Percentiles rank a stretch among this genome's conserved stretches.
Conservation (phyloP, 2,888 invertebrate species). For the Himalopsyche tibetana region DNA sequence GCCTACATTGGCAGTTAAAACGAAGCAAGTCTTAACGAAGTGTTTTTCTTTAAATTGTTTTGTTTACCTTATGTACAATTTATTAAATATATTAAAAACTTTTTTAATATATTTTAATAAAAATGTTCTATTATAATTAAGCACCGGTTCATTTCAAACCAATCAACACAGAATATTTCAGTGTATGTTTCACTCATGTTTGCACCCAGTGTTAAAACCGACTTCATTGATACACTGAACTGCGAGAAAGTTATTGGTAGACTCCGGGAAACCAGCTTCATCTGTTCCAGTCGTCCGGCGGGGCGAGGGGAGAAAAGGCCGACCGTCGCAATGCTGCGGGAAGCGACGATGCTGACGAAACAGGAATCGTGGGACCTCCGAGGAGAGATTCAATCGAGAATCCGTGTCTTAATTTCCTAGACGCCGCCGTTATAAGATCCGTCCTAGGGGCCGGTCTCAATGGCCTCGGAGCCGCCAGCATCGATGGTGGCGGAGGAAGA, state of each 20-base stretch:
- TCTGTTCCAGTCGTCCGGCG: slow-evolving; percentile 81
- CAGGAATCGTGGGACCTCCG: slow-evolving; percentile 68
- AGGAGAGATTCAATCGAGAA: slow-evolving; percentile 81
- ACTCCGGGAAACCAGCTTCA: slow-evolving; percentile 72
- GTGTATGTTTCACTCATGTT: neutral
- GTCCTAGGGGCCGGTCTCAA: slow-evolving; percentile 77
- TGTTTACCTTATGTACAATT: neutral
- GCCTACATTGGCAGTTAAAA: too few species aligned
- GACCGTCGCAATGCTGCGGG: slow-evolving; percentile 71
- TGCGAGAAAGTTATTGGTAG: slow-evolving; percentile 23
- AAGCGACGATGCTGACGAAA: slow-evolving; percentile 65
- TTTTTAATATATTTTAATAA: neutral
- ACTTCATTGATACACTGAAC: slow-evolving; percentile 16
- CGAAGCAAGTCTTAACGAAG: too few species aligned
- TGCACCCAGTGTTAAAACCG: neutral
- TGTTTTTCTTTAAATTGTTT: too few species aligned
- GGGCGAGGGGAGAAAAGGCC: slow-evolving; percentile 83
- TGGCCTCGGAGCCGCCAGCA: slow-evolving; percentile 71
- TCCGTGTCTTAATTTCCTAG: slow-evolving; percentile 75
- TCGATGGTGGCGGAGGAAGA: slow-evolving; percentile 73
- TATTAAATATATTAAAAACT: neutral
- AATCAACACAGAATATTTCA: slow-evolving; percentile 25
- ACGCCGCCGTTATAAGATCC: slow-evolving; percentile 73
- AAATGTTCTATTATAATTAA: neutral
- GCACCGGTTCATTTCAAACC: slow-evolving; percentile 34